A percentile compares a stretch with the other conserved stretches of the same genome.
Conservation (phyloP, 2,888 invertebrate genomes). For the Chymomyza procnemis region DNA sequence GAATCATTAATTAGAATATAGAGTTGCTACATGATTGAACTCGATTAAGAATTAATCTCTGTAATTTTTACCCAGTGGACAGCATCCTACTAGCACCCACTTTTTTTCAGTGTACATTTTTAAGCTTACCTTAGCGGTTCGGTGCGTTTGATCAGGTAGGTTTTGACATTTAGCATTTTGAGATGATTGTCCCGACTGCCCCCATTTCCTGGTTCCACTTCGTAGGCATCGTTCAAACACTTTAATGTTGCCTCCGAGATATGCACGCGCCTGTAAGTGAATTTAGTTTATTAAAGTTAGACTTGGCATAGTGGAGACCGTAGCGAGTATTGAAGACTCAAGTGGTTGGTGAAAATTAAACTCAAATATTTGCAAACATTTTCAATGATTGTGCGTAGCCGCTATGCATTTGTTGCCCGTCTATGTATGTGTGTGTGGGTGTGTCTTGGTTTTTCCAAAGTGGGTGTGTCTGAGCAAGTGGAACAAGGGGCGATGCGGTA, state of each 20-base stretch:
- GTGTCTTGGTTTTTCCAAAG: slow-evolving; percentile 1
- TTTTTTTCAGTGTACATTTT: not conserved
- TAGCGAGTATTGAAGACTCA: not conserved
- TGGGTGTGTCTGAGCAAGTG: slow-evolving; percentile 2
- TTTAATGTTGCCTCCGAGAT: slow-evolving; percentile 94
- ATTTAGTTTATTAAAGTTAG: slow-evolving; percentile 41
- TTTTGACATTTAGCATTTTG: slow-evolving; percentile 90
- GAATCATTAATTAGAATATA: too few species aligned
- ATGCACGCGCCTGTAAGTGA: slow-evolving; percentile 88
- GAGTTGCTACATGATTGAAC: too few species aligned
- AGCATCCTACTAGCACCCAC: not conserved
- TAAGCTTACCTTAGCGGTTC: slow-evolving; percentile 83
- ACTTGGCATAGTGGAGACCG: not conserved
- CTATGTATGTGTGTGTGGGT: slow-evolving; percentile 15
- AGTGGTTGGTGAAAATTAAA: slow-evolving; percentile 55
- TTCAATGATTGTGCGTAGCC: slow-evolving; percentile 55
- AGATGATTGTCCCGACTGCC: slow-evolving; percentile 90
- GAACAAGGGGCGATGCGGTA: not conserved
- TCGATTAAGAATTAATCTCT: too few species aligned
- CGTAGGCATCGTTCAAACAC: slow-evolving; percentile 92
- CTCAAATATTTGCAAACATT: slow-evolving; percentile 66
- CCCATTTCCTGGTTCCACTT: slow-evolving; percentile 95
- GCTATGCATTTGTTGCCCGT: not conserved
- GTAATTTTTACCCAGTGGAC: too few species aligned
- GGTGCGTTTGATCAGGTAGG: slow-evolving; percentile 90